Evolutionary conservation across 2,888 invertebrate genomes (phyloP), one percentile per base, ranked within the genome.

Genomic region (Dendrolimus pini): DNA sequence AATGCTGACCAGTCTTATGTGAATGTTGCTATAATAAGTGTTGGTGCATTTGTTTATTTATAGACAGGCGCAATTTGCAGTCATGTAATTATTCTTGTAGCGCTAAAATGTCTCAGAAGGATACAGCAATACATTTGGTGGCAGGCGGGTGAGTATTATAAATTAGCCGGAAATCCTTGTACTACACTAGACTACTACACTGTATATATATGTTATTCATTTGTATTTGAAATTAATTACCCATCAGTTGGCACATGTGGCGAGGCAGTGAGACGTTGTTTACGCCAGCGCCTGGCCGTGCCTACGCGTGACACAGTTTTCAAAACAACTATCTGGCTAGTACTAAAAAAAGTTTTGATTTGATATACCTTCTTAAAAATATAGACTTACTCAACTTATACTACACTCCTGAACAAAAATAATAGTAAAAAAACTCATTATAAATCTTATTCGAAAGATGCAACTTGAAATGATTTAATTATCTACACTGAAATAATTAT

Each of bases 81-180:
- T 85, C 83, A 91, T 91, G 91, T 91, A 88, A 89, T 84, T 84
- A 80, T 74, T 72, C 66, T 70, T 77, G 82, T 78, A 82, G 78
- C 80, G 79, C 75, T 84, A 88, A 81, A 82, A 94, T 94, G 94
- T 93, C 93, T 92, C 95, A 95, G 85, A 93, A 93, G 87, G 97
- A 97, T 91, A 96, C 97, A 70, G 93, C 97, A 72, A 97, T 98
- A 90, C 98, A 98, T 92, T 94, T 98, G 77, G 92, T 98, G 75
- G 98, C 98, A 85, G 98, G 98, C 93, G 98, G 98, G 98, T 98
- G 93, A 94, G 97, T 94, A 59, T 59, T 58, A 10, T 47, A 41
- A 14, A 47, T 13, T 58, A 56, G 58, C 58, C 56, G 61, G 65
- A 65, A 66, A 62, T 68, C 59, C 60, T 60, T 54, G 55, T 55